Base-by-base conservation (phyloP, 1,140 invertebrate species). In the Phocides pigmalion region DNA sequence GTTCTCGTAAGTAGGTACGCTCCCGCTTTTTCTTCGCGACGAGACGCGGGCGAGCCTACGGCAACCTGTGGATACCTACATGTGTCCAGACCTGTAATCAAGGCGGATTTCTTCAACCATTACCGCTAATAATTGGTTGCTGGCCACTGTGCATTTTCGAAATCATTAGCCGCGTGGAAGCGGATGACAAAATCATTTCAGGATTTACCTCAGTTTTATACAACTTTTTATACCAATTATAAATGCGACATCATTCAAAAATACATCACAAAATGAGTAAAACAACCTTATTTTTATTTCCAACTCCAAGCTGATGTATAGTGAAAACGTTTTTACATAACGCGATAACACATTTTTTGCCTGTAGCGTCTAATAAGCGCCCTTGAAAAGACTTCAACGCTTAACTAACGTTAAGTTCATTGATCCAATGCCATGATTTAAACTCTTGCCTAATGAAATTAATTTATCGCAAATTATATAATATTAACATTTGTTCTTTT, bases 361-460 rank as follows among this genome's bases (percentile, higher is more conserved):
- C 63, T 64, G 66, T 78, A 68, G 76, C 72, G 72, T 74, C 69
- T 81, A 82, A 81, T 81, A 84, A 82, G 82, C 83, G 84, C 82
- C 84, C 84, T 89, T 87, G 82, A 89, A 89, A 87, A 89, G 82
- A 89, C 86, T 83, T 89, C 84, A 89, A 89, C 86, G 86, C 86
- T 82, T 79, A 74, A 83, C 80, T 76, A 74, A 78, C 74, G 74
- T 66, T 70, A 75, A 80, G 84, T 84, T 85, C 81, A 81, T 70
- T 83, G 85, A 82, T 84, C 81, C 68, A 74, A 17, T 56, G 42
- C 62, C 66, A 71, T 68, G 72, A 68, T 79, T 68, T 62, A 56
- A 62, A 73, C n/a, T 47, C 63, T 64, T 54, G 64, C 54, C 64
- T 70, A 74, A 76, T 70, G 65, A 56, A 64, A 74, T 69, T 61